Evolutionary conservation across 2,888 invertebrate genomes (phyloP), one percentile per base, ranked within the genome.

Genomic region (Ochropleura leucogaster): DNA sequence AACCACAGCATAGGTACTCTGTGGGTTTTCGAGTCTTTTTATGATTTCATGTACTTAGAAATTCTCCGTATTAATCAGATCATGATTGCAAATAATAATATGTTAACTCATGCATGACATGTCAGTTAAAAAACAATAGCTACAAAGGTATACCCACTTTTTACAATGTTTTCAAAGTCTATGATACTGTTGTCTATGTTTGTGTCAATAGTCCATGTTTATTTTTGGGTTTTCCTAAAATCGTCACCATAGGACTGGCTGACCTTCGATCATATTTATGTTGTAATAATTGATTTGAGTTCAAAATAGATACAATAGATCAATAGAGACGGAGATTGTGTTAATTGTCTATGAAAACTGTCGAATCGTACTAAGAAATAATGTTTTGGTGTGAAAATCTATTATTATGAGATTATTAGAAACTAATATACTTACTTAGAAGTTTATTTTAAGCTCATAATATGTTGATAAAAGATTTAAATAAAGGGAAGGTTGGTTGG

Each of bases 151-250:
- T 10, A 16, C 40, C 3, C 3, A 4, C 9, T 73, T 59, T 47
- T 67, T 44, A 4, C 46, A 47, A 20, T 30, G 40, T 51, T 63
- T 57, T 5, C 20, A 30, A 64, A 77, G 63, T 46, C 40, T 46
- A 77, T 46, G 20, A 30, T 30, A 30, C 30, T 30, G 30, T 2
- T 30, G 30, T 30, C 40, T 46, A 77, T 46, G 20, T 63, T 63
- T 46, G 40, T 46, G 14, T 47, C 16, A 69, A 69, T 44, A 63
- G 64, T 46, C 55, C 49, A 68, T 51, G 55, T 57, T 55, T 46
- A n/a, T 53, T 30, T 46, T 53, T 42, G 67, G 75, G 66, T 66
- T 63, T 79, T 79, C 47, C 75, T 62, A 66, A 80, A 74, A 74
- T 55, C 42, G 10, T 55, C 20, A 42, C 44, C 8, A 14, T 20